A percentile compares a stretch with the other conserved stretches of the same genome.
These are phyloP conservation scores for Amblyjoppa proteus DNA, from an alignment of 2,888 invertebrate species.

Conservation along the genomic window DNA sequence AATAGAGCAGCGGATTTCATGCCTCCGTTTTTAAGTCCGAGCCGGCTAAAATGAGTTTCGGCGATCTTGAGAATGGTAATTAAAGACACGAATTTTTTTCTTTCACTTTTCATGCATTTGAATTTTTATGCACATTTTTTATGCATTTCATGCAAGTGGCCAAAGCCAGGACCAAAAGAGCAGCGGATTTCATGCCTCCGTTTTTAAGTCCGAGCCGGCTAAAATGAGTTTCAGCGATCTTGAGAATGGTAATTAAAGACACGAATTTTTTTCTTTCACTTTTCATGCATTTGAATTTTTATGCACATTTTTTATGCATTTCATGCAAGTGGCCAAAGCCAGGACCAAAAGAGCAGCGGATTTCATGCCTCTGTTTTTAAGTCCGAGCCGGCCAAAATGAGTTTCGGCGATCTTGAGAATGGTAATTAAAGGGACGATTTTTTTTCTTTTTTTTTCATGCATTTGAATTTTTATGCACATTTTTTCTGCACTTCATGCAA, in stretches of 20 bases:
- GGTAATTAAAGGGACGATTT: neutral
- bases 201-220: neutral
- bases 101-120: neutral
- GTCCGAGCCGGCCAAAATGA: neutral
- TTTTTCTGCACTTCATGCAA: no score
- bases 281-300: neutral
- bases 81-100: neutral
- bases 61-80: neutral
- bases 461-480: no score
- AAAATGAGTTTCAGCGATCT: neutral
- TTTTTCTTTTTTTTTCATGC: neutral
- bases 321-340: slow-evolving; percentile 56
- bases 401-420: neutral
- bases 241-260: neutral
- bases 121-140: no score
- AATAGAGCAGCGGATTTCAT: slow-evolving; percentile 5
- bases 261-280: neutral
- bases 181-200: neutral
- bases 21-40: neutral
- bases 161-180: slow-evolving; percentile 41
- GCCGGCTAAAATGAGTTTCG: neutral
- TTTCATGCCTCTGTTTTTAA: neutral
- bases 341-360: slow-evolving; percentile 13
- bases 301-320: no score
- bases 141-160: slow-evolving; percentile 45